These are phyloP conservation scores for Oostethus manadensis DNA, from an alignment of 2,113 vertebrate genomes.

Conservation along the genomic window DNA sequence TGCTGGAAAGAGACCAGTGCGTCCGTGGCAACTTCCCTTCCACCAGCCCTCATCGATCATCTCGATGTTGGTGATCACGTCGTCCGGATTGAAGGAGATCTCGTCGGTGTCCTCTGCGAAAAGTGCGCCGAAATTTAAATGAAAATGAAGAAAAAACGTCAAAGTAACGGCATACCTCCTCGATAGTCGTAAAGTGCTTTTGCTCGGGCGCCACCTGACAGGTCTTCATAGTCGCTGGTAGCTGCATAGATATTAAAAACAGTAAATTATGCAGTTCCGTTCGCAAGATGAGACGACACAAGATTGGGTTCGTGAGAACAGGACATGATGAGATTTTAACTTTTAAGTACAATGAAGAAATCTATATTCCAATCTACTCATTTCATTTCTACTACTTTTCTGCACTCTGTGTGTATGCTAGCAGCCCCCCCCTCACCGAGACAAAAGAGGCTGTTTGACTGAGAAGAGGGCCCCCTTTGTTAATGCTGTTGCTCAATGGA, in stretches of 20 bases:
- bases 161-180: slow-evolving; percentile 70
- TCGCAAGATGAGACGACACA: too few relatives aligned
- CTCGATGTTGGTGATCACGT: slow-evolving; percentile 86
- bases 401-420: too few relatives aligned
- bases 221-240: slow-evolving; percentile 64
- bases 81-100: slow-evolving; percentile 86
- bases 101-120: slow-evolving; percentile 82
- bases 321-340: too few relatives aligned
- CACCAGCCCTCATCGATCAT: slow-evolving; percentile 95
- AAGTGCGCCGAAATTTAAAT: background rate
- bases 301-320: too few relatives aligned
- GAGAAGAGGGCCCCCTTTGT: too few relatives aligned
- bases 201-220: slow-evolving; percentile 56
- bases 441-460: too few relatives aligned
- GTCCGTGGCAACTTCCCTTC: slow-evolving; percentile 79
- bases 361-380: background rate
- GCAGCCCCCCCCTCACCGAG: too few relatives aligned
- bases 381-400: background rate
- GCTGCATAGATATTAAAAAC: slow-evolving; percentile 12
- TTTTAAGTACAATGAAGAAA: background rate
- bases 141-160: background rate
- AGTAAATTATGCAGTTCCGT: background rate
- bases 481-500: too few relatives aligned
- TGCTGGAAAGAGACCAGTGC: slow-evolving; percentile 84
- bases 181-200: slow-evolving; percentile 83